Conservation (phyloP, 2,113 vertebrate species). For the Eulemur macaco region DNA sequence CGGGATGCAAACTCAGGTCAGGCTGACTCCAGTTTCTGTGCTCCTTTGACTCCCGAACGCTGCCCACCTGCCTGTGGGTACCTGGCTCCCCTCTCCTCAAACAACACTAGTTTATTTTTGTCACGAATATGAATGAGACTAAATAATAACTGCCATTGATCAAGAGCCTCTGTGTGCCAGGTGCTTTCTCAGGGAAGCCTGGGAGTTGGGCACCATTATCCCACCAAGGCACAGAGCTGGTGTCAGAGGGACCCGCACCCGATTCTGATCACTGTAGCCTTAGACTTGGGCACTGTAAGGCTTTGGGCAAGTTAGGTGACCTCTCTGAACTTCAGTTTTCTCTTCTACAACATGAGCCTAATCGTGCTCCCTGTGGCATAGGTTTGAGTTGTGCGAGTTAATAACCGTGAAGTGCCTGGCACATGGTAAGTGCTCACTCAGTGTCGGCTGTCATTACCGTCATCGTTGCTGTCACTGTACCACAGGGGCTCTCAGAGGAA, state of each 20-base stretch:
- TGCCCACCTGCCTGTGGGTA: neutral
- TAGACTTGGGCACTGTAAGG: neutral
- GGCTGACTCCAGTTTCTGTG: neutral
- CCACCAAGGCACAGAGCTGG: neutral
- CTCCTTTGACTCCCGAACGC: neutral
- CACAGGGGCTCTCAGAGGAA: neutral
- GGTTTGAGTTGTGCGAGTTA: neutral
- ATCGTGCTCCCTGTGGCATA: neutral
- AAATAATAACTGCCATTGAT: neutral
- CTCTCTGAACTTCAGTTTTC: neutral
- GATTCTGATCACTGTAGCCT: neutral
- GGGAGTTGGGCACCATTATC: accelerated
- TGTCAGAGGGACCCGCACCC: neutral
- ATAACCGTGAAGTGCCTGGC: neutral
- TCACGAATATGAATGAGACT: neutral
- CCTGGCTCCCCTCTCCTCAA: neutral
- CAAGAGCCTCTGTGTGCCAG: neutral
- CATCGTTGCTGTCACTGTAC: accelerated
- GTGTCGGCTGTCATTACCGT: accelerated
- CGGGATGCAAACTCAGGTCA: no score
- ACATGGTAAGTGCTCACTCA: neutral
- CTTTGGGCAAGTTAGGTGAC: neutral
- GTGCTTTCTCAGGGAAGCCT: neutral
- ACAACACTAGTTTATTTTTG: neutral
- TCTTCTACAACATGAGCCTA: neutral